Percentiles rank a stretch among this genome's conserved stretches.
These are phyloP conservation scores for Emydocephalus ijimae DNA, from an alignment of 2,113 vertebrate genomes.

Conservation along the genomic window DNA sequence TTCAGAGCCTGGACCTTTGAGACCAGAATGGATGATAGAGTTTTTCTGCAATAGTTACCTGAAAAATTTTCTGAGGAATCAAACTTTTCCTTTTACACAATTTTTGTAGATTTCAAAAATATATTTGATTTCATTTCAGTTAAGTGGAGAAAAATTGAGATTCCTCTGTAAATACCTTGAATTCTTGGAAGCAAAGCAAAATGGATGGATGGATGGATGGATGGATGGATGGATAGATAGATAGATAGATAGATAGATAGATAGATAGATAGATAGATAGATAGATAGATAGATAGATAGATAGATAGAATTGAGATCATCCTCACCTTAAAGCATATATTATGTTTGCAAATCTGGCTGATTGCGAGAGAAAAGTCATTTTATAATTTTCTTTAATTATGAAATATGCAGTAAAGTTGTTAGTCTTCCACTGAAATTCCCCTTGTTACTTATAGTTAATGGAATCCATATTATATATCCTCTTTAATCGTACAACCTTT, in stretches of 20 bases:
- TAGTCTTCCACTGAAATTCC: not conserved
- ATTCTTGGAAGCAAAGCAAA: not conserved
- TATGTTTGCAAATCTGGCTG: not conserved
- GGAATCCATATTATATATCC: not conserved
- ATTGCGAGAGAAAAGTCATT: not conserved
- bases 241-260: too few species aligned
- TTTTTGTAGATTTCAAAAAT: not conserved
- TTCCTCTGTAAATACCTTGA: not conserved
- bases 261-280: too few species aligned
- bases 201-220: not conserved
- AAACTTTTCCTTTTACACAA: not conserved
- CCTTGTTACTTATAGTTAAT: not conserved
- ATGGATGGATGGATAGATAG: too few species aligned
- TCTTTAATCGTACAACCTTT: not conserved
- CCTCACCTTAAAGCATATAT: not conserved
- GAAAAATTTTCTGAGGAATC: not conserved
- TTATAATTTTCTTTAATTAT: not conserved
- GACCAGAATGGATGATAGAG: too few species aligned
- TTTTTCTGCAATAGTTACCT: not conserved
- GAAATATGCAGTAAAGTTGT: not conserved
- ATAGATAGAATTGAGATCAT: not conserved
- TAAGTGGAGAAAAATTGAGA: not conserved
- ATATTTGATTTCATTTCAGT: not conserved
- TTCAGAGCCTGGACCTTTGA: too few species aligned
- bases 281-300: too few species aligned